Evolutionary conservation across 2,113 vertebrate species (phyloP).

Genomic region (Alligator mississippiensis): DNA sequence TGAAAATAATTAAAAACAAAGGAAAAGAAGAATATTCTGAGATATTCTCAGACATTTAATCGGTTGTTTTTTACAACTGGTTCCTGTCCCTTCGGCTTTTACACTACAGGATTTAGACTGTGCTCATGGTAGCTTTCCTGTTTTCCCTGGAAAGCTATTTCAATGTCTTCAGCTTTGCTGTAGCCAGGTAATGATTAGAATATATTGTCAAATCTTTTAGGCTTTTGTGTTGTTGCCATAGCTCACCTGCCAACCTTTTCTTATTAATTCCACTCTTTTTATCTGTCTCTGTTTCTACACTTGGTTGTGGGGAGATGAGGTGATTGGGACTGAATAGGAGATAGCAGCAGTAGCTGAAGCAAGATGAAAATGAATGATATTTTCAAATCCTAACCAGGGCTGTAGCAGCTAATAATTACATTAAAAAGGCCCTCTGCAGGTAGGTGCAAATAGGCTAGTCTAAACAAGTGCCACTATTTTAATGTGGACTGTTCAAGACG

Average conservation of each 20-base stretch:
- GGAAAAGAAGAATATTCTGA: conserved; percentile 25
- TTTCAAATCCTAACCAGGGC: conserved; percentile 82
- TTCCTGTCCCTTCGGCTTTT: conserved; percentile 40
- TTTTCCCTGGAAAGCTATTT: conserved; percentile 75
- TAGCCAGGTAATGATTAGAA: conserved; percentile 80
- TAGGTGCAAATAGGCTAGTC: conserved; percentile 88
- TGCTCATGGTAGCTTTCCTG: conserved; percentile 56
- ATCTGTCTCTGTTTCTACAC: conserved; percentile 77
- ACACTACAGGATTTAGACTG: conserved; percentile 15
- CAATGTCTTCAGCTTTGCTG: conserved; percentile 68
- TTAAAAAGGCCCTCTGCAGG: conserved; percentile 87
- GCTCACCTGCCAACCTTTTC: conserved; percentile 85
- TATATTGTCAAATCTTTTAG: conserved; percentile 78
- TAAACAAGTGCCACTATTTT: conserved; percentile 84
- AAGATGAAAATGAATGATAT: conserved; percentile 87
- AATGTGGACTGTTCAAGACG: conserved; percentile 79
- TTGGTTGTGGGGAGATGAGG: conserved; percentile 77
- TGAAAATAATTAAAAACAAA: conserved; percentile 21
- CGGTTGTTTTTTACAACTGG: conserved; percentile 1
- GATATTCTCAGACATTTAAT: conserved; percentile 51
- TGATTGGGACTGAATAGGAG: conserved; percentile 72
- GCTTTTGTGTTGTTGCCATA: conserved; percentile 71
- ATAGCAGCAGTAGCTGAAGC: conserved; percentile 77
- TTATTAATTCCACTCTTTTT: conserved; percentile 82
- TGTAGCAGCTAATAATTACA: conserved; percentile 86